Base-by-base conservation (phyloP, 2,113 vertebrate species). In the Ochotona curzoniae region DNA sequence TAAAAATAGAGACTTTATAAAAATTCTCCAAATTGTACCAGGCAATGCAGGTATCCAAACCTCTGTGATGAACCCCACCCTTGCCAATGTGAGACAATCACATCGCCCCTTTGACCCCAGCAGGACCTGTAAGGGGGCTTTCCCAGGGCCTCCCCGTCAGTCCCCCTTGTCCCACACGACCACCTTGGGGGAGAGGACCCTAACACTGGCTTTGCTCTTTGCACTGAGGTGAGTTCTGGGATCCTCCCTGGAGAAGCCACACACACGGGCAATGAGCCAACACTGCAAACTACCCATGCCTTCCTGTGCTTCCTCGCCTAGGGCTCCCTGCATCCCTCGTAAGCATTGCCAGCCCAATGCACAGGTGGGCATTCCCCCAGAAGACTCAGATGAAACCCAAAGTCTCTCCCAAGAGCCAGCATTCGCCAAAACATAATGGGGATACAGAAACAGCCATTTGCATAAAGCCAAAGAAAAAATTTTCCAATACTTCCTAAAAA, bases 401-500 rank as follows among this genome's bases (percentile, higher is more conserved):
- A 69, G 71, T 76, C 78, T 87, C 35, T 74, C 54, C 61, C 28
- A 18, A 76, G 57, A 94, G 61, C 63, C 51, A 90, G 78, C 80
- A 67, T 12, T 91, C 71, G 5, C 71, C 32, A 76, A 90, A 93
- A 64, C 26, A 47, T 25, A 61, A 90, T 64, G 89, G 92, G 82
- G 17, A 73, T 18, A 66, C 3, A 18, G 54, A 93, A 87, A 60
- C 5, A 73, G 83, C 8, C 44, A 7, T 93, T 35, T 54, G 35
- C 83, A 92, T 32, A 78, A 89, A 73, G 35, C 32, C 54, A 26
- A 83, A 35, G 64, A 91, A 74, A 74, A 38, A 47, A 35, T 9
- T 80, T 87, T 61, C 89, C 83, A 66, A 44, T 84, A 15, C 32
- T 74, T 83, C 73, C 76, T 83, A 15, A 93, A 95, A 83, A 89